Evolutionary conservation across 2,888 invertebrate genomes (phyloP), one percentile per base, ranked within the genome.

Genomic region (Folsomia candida): DNA sequence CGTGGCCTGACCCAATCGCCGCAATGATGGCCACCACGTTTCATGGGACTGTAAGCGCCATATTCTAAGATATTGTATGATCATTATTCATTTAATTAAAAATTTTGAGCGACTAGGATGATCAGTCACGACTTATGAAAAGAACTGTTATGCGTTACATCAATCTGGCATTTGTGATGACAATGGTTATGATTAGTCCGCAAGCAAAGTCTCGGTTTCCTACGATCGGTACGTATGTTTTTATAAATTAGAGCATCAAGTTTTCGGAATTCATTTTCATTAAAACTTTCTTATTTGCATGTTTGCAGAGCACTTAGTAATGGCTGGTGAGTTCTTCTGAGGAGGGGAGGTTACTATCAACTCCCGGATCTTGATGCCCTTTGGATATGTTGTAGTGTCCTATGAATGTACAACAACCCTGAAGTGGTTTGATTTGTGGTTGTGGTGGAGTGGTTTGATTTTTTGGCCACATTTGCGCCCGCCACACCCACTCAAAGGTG

Each of bases 121-220:
- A 73, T 2, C 51, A 67, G 18, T 64, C 67, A 0, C n/a, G 76
- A 22, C 28, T 74, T 37, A 76, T 76, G 72, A 77, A 83, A 24
- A 76, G 83, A 37, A 83, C 83, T 1, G 80, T 83, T 25, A 79
- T 83, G 70, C 80, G 83, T 24, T 83, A 83, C 72, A 80, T 81
- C 3, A 83, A 83, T 71, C 74, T 82, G 20, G 77, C 81, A 9
- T 76, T 82, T n/a, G 80, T 81, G 2, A 76, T 83, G 70, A 80
- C 81, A 1, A 79, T 83, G 51, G 74, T 80, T 27, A 81, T 81
- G 81, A 82, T 83, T 67, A 81, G 82, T 51, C 80, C 82, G 11
- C 76, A 80, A 1, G 82, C 82, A 9, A 81, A 82, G 75, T 81
- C 81, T 68, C 78, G 83, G 47, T 83, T 83, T 70, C 83, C 83